phyloP scores from a whole-genome alignment of 2,888 invertebrate species.

The Bimastos eiseni region DNA sequence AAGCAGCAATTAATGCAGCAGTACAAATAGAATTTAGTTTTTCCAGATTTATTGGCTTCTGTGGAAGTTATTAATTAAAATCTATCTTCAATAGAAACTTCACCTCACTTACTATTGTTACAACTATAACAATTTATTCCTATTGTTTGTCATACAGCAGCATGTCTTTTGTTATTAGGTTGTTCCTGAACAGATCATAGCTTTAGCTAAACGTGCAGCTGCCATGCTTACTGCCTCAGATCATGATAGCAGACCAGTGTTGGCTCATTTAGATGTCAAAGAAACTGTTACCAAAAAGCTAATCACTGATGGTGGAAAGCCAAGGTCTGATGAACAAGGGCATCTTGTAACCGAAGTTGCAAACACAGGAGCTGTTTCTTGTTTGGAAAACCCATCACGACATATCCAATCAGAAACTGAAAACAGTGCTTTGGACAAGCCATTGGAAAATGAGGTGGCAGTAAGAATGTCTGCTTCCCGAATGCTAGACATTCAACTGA shows the following conservation, averaged over 20 bases:
- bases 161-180: neutral
- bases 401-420: too few relatives aligned
- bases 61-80: neutral
- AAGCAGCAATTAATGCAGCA: neutral
- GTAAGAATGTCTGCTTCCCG: neutral
- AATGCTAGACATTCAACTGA: neutral
- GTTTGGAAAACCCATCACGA: too few relatives aligned
- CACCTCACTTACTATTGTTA: neutral
- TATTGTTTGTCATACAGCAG: neutral
- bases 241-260: neutral
- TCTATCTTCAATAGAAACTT: neutral
- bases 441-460: neutral
- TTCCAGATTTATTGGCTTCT: neutral
- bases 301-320: neutral
- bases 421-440: too few relatives aligned
- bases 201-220: neutral
- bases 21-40: neutral
- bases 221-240: neutral
- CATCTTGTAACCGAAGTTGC: neutral
- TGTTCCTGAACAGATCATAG: conserved; percentile 5
- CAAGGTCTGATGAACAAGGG: neutral
- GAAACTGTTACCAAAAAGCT: neutral
- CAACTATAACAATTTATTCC: neutral
- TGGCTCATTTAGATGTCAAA: neutral
- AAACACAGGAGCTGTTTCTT: neutral